A percentile compares a stretch with the other conserved stretches of the same genome.
phyloP scores from a whole-genome alignment of 37 sponge, comb jelly and placozoan genomes.

The Cliona cf. orientalis region DNA sequence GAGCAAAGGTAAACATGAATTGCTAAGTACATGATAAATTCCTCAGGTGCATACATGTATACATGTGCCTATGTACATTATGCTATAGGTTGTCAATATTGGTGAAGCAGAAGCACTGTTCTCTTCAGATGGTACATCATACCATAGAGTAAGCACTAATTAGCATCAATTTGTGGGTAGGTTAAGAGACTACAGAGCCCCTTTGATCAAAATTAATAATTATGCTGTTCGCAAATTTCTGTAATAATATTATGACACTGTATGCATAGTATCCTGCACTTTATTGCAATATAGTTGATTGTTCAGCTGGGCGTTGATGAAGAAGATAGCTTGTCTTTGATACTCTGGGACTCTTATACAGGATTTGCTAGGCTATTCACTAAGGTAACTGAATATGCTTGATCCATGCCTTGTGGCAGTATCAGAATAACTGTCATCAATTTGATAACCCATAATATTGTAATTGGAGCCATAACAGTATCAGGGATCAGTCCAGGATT shows the following conservation, averaged over 20 bases:
- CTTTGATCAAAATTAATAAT: no score
- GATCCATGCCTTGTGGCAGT: neutral
- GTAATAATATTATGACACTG: no score
- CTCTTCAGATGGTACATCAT: conserved; percentile 42
- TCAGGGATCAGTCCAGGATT: no score
- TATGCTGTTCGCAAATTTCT: no score
- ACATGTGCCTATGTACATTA: neutral
- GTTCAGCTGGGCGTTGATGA: conserved; percentile 2
- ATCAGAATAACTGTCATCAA: neutral
- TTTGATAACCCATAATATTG: neutral
- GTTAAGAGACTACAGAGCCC: no score
- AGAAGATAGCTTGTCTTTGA: neutral
- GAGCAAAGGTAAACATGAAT: no score
- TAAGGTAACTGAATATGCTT: conserved; percentile 30
- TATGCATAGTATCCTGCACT: neutral
- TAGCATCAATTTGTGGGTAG: no score
- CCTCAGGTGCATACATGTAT: no score
- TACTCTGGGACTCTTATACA: conserved; percentile 45
- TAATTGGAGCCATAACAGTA: no score
- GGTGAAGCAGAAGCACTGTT: conserved; percentile 32
- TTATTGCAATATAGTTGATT: conserved; percentile 5
- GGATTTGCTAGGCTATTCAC: conserved; percentile 32
- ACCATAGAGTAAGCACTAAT: conserved; percentile 36
- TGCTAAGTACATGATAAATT: no score
- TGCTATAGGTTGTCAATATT: conserved; percentile 16